Evolutionary conservation across 1,140 invertebrate species (phyloP).

Genomic region (Heliconius melpomene): DNA sequence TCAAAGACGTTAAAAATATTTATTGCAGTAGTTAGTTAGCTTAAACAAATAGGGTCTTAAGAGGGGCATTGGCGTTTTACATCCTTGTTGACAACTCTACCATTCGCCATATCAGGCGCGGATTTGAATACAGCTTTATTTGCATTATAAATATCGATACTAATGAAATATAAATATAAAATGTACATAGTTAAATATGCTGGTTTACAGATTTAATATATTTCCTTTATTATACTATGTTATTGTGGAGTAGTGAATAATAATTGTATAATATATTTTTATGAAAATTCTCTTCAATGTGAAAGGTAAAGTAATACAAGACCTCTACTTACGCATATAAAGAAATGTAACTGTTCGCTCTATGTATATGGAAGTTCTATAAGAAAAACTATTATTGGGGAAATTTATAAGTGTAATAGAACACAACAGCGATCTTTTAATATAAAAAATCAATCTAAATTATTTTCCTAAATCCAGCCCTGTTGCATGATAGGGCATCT

Average conservation of each 20-base stretch:
- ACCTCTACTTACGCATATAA: too few relatives aligned
- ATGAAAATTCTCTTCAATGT: too few relatives aligned
- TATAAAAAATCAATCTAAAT: too few relatives aligned
- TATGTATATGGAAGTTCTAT: neutral
- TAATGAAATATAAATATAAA: neutral
- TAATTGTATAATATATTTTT: too few relatives aligned
- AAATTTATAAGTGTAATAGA: too few relatives aligned
- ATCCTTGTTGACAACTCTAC: conserved; percentile 74
- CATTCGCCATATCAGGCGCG: conserved; percentile 65
- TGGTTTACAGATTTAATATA: too few relatives aligned
- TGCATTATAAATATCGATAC: neutral
- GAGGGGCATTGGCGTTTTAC: conserved; percentile 68
- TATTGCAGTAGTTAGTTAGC: conserved; percentile 73
- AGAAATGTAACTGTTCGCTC: too few relatives aligned
- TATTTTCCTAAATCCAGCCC: conserved; percentile 46
- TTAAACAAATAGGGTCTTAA: conserved; percentile 68
- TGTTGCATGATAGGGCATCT: conserved; percentile 67
- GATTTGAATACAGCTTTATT: conserved; percentile 35
- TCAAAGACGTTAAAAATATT: conserved; percentile 72
- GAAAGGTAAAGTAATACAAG: too few relatives aligned
- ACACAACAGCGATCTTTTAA: too few relatives aligned
- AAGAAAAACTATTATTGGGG: neutral
- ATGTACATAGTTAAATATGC: too few relatives aligned
- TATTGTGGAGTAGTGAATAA: too few relatives aligned
- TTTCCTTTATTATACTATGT: too few relatives aligned